phyloP scores from a whole-genome alignment of 2,113 vertebrate genomes.

The Gymnobelideus leadbeateri region DNA sequence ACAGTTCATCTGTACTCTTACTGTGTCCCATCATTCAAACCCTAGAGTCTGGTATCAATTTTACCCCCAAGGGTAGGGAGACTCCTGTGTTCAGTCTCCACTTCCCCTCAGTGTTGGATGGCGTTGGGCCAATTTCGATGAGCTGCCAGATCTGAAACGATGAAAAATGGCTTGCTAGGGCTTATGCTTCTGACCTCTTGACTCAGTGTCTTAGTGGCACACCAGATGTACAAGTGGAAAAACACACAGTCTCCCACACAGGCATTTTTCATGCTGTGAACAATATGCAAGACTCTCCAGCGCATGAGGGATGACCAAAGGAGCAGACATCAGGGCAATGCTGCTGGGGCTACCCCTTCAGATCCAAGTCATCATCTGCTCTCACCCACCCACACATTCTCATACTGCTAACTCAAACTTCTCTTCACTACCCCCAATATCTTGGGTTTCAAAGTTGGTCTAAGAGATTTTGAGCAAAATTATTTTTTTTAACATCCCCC shows the following conservation, averaged over 20 bases:
- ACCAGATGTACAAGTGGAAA: conserved; percentile 33
- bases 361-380: neutral
- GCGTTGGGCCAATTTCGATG: conserved; percentile 51
- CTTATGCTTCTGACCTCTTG: conserved; percentile 46
- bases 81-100: conserved; percentile 47
- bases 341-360: conserved; percentile 17
- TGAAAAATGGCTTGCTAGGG: conserved; percentile 46
- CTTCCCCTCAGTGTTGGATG: conserved; percentile 57
- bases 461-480: conserved; percentile 43
- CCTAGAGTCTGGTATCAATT: neutral
- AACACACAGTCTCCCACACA: neutral
- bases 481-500: conserved; percentile 43
- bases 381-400: neutral
- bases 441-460: conserved; percentile 54
- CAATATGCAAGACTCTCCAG: neutral
- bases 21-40: neutral
- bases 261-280: neutral
- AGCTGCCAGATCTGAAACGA: conserved; percentile 13
- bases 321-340: neutral
- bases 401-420: neutral
- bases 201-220: neutral
- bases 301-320: neutral
- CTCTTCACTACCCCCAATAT: neutral
- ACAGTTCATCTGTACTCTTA: neutral
- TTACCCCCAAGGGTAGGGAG: conserved; percentile 35